Evolutionary conservation across 2,888 invertebrate species (phyloP), one percentile per base, ranked within the genome.

Genomic region (Lapara coniferarum): DNA sequence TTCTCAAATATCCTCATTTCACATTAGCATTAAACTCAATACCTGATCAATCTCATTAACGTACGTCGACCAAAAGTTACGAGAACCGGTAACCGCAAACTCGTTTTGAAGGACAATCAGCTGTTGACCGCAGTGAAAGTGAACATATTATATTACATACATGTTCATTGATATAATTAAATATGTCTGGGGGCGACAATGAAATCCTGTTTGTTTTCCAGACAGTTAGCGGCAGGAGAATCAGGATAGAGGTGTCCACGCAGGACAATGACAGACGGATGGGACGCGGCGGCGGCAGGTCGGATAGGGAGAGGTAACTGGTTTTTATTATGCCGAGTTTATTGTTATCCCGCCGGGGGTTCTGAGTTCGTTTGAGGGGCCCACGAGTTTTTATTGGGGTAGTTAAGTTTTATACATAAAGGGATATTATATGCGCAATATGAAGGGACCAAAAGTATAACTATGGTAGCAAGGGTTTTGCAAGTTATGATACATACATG

Each of bases 201-300:
- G 25, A 10, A 37, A 68, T 71, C 72, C 73, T 75, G 58, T 71
- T 77, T 78, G 80, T 75, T 81, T 46, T 69, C 25, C 78, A 97
- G 97, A 95, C 94, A 73, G 95, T 98, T 79, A 96, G 96, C 85
- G 96, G 95, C 68, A 94, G 97, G 76, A 94, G 97, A 71, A 96
- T 98, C 76, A 95, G 97, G 81, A 97, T 98, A 85, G 97, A 97
- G 81, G 95, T 98, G 13, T 96, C 97, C 5, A 96, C 96, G 72
- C 96, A 96, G 80, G 95, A 95, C 77, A 97, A 96, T 74, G 96
- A 96, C 77, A 95, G 96, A 56, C 95, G 96, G 73, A 95, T 96
- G 80, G 94, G 95, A 30, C 93, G 95, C 66, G 90, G 94, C 76
- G 91, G 93, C 77, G 92, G 93, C 76, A 93, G 94, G 83, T 84